Evolutionary conservation across 1,140 invertebrate genomes (phyloP).

Genomic region (Papilio machaon): DNA sequence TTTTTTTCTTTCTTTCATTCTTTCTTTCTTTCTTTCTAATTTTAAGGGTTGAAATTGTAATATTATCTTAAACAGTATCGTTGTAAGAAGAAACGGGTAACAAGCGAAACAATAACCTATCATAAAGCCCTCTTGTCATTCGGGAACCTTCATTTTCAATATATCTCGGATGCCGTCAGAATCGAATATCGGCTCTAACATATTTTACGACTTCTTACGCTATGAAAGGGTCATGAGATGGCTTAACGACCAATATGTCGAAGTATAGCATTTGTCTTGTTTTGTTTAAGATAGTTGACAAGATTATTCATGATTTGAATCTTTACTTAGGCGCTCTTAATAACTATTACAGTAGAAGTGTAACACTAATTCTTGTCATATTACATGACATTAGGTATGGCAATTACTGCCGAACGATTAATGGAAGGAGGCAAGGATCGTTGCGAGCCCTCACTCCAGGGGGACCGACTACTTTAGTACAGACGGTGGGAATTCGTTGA

Average conservation of each 20-base stretch:
- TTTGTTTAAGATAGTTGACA: background rate
- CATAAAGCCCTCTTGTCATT: constrained; percentile 33
- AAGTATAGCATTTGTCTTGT: background rate
- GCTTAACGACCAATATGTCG: constrained; percentile 21
- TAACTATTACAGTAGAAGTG: too few relatives aligned
- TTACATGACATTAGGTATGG: too few relatives aligned
- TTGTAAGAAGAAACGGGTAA: constrained; percentile 5
- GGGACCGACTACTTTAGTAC: too few relatives aligned
- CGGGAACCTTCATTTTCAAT: constrained; percentile 35
- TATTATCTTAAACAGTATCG: background rate
- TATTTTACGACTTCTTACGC: constrained; percentile 29
- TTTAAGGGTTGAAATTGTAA: constrained; percentile 21
- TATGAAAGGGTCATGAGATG: constrained; percentile 15
- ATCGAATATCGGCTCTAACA: constrained; percentile 30
- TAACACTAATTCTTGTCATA: too few relatives aligned
- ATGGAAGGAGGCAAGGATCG: too few relatives aligned
- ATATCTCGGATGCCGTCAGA: constrained; percentile 20
- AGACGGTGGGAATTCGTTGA: too few relatives aligned
- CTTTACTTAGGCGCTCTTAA: too few relatives aligned
- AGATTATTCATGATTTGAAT: background rate
- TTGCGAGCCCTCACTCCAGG: too few relatives aligned
- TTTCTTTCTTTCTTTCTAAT: too few relatives aligned
- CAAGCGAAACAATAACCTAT: constrained; percentile 28
- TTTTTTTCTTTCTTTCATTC: too few relatives aligned
- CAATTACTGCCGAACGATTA: too few relatives aligned